Evolutionary conservation across 2,113 vertebrate genomes (phyloP).

Genomic region (Bos indicus): DNA sequence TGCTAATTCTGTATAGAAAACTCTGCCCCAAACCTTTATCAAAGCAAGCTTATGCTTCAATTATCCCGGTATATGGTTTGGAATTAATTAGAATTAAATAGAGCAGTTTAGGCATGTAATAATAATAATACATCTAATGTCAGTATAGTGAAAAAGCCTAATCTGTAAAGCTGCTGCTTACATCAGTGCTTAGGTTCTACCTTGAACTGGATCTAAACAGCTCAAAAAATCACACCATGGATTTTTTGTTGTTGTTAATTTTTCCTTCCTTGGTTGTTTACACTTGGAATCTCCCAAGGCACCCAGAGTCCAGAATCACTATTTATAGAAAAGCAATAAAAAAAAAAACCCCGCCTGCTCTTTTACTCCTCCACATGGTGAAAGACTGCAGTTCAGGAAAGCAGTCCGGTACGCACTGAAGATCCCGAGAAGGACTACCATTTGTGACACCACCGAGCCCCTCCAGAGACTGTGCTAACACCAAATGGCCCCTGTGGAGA

Average conservation of each 20-base stretch:
- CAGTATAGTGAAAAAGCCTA: not conserved
- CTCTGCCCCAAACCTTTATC: not conserved
- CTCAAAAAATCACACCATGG: not conserved
- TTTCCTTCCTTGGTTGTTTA: not conserved
- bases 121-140: not conserved
- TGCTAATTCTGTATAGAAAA: not conserved
- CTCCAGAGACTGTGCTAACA: too few relatives aligned
- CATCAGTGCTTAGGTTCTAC: not conserved
- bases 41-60: not conserved
- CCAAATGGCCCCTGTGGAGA: not conserved
- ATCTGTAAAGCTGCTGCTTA: not conserved
- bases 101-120: not conserved
- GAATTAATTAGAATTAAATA: not conserved
- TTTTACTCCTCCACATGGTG: not conserved
- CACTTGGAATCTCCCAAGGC: not conserved
- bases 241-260: not conserved
- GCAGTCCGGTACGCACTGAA: not conserved
- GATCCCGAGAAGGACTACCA: not conserved
- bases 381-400: not conserved
- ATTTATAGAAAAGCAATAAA: not conserved
- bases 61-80: not conserved
- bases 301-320: not conserved
- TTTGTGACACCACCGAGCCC: rapidly evolving
- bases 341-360: not conserved
- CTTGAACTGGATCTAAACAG: not conserved